Conservation (phyloP, 2,888 invertebrate genomes). For the Drosophila ustulata region DNA sequence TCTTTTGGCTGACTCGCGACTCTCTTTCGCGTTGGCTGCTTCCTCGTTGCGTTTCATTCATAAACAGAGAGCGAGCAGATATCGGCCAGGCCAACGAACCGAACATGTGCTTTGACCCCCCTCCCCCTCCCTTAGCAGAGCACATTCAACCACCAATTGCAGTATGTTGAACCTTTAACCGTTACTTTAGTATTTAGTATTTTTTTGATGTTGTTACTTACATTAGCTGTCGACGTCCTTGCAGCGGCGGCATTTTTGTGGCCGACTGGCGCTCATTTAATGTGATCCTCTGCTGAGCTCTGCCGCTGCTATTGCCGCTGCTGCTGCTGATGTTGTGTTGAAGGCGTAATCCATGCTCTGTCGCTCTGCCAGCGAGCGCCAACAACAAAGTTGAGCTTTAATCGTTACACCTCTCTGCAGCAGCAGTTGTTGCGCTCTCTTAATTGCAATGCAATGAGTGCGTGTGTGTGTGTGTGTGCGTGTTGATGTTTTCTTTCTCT, state of each 20-base stretch:
- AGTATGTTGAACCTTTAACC: slow-evolving; percentile 14
- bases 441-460: slow-evolving; percentile 6
- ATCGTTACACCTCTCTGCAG: slow-evolving; percentile 29
- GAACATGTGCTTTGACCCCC: slow-evolving; percentile 65
- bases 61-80: slow-evolving; percentile 76
- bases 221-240: slow-evolving; percentile 71
- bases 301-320: slow-evolving; percentile 33
- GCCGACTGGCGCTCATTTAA: slow-evolving; percentile 67
- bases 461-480: slow-evolving; percentile 13
- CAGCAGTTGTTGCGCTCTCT: slow-evolving; percentile 9
- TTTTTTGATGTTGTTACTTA: slow-evolving; percentile 42
- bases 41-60: slow-evolving; percentile 80
- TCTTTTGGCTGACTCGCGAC: slow-evolving; percentile 13
- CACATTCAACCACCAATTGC: slow-evolving; percentile 13
- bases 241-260: slow-evolving; percentile 75
- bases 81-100: slow-evolving; percentile 79
- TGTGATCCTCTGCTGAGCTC: slow-evolving; percentile 46
- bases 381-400: slow-evolving; percentile 28
- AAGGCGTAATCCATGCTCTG: slow-evolving; percentile 69
- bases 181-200: slow-evolving; percentile 16
- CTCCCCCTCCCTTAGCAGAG: slow-evolving; percentile 1
- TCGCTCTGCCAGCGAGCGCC: slow-evolving; percentile 43
- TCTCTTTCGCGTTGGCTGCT: slow-evolving; percentile 47
- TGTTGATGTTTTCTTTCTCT: slow-evolving; percentile 25
- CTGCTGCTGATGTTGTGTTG: slow-evolving; percentile 33